A percentile compares a stretch with the other conserved stretches of the same genome.
phyloP scores from a whole-genome alignment of 2,113 vertebrate genomes.

The Chascanopsetta lugubris region DNA sequence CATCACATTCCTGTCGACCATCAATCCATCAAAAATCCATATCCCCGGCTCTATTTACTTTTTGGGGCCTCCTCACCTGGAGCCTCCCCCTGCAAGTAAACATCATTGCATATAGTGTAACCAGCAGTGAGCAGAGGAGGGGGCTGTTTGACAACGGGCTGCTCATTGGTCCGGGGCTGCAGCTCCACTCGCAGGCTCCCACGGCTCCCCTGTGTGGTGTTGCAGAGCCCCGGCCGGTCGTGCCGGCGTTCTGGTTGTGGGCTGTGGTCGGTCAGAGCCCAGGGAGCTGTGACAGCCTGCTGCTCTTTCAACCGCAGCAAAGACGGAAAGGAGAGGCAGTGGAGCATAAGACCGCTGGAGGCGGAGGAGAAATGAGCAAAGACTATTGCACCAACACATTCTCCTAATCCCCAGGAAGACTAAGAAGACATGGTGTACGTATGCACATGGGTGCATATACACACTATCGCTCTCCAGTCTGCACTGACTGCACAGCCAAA shows the following conservation, averaged over 20 bases:
- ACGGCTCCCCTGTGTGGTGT: conserved; percentile 66
- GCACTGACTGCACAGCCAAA: conserved; percentile 35
- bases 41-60: conserved; percentile 28
- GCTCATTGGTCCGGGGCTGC: conserved; percentile 41
- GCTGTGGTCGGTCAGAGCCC: conserved; percentile 71
- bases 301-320: conserved; percentile 67
- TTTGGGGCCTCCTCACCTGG: conserved; percentile 29
- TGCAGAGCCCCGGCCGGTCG: conserved; percentile 54
- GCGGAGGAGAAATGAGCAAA: conserved; percentile 38
- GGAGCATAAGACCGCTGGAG: conserved; percentile 41
- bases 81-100: conserved; percentile 29
- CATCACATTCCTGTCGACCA: conserved; percentile 59
- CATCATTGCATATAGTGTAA: conserved; percentile 44
- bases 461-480: conserved; percentile 25
- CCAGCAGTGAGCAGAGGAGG: conserved; percentile 68
- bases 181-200: conserved; percentile 55
- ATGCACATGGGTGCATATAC: conserved; percentile 17
- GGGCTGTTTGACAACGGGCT: conserved; percentile 69
- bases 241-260: conserved; percentile 58
- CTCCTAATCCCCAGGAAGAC: conserved; percentile 33
- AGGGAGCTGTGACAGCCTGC: conserved; percentile 70
- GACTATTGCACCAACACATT: conserved; percentile 20
- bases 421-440: conserved; percentile 7
- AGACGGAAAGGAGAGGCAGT: conserved; percentile 22
- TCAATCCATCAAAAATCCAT: conserved; percentile 35